phyloP scores from a whole-genome alignment of 2,797 vertebrate genomes.

The Macropus fuliginosus region DNA sequence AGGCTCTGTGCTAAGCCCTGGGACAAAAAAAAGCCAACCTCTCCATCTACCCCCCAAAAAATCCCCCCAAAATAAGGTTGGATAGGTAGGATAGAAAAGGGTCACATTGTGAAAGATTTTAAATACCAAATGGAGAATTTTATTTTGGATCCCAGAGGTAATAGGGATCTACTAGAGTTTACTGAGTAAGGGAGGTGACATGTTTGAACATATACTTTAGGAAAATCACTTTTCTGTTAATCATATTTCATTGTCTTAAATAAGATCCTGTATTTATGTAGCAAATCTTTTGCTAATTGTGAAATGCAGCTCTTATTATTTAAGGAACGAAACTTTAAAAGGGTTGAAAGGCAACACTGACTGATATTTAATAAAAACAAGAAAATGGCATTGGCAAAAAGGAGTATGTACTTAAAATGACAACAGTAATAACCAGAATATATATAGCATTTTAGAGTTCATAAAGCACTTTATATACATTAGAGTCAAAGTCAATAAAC shows the following conservation, averaged over 20 bases:
- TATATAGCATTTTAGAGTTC: background rate
- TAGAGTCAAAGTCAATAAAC: background rate
- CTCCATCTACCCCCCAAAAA: too few species aligned
- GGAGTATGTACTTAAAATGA: background rate
- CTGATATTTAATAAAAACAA: slow-evolving; percentile 16
- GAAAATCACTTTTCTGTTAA: background rate
- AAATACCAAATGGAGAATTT: background rate
- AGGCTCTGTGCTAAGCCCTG: background rate
- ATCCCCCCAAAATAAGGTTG: background rate
- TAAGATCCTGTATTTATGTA: background rate
- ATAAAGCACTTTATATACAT: background rate
- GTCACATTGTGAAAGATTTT: background rate
- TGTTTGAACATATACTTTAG: background rate
- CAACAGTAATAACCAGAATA: background rate
- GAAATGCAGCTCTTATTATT: background rate
- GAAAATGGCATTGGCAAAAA: background rate
- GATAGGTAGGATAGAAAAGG: background rate
- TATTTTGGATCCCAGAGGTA: background rate
- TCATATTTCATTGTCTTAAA: background rate
- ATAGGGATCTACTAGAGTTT: background rate
- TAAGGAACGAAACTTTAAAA: slow-evolving; percentile 63
- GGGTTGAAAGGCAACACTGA: slow-evolving; percentile 65
- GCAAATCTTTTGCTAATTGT: background rate
- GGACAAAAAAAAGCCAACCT: background rate
- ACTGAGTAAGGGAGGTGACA: background rate